phyloP scores from a whole-genome alignment of 2,797 vertebrate genomes.

The Merluccius polli region DNA sequence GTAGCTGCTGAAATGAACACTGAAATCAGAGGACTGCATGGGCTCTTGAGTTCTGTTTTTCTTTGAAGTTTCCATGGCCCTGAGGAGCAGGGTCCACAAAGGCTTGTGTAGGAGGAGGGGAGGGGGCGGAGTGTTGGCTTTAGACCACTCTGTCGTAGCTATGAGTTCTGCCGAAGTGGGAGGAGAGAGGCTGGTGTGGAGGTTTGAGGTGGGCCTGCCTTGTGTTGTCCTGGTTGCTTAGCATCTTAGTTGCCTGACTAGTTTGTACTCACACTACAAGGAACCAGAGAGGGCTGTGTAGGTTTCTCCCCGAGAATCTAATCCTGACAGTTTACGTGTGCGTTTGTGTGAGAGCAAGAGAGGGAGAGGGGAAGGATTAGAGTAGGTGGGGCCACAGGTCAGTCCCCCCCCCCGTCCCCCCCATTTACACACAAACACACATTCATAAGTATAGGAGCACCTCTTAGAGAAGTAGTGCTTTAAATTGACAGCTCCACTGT shows the following conservation, averaged over 20 bases:
- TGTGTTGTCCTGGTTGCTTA: constrained; percentile 43
- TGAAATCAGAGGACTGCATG: constrained; percentile 66
- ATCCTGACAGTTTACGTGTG: constrained; percentile 11
- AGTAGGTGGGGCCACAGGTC: constrained; percentile 34
- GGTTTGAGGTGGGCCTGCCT: constrained; percentile 8
- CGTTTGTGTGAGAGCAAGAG: neutral
- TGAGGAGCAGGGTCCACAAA: constrained; percentile 58
- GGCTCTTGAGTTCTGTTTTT: constrained; percentile 61
- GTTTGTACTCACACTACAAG: constrained; percentile 46
- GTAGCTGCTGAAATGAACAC: constrained; percentile 54
- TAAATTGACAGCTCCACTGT: constrained; percentile 58
- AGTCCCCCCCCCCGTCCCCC: constrained; percentile 2
- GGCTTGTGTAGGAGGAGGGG: constrained; percentile 22
- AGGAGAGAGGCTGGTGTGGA: constrained; percentile 32
- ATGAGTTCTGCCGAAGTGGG: constrained; percentile 21
- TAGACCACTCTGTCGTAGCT: constrained; percentile 33
- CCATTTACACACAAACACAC: constrained; percentile 9
- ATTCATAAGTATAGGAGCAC: constrained; percentile 25
- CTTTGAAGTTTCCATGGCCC: constrained; percentile 68
- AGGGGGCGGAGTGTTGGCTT: constrained; percentile 63
- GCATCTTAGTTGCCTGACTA: constrained; percentile 31
- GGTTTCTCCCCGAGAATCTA: constrained; percentile 3
- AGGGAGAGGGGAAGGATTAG: constrained; percentile 49
- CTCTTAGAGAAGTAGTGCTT: constrained; percentile 46
- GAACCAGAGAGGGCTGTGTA: constrained; percentile 26